phyloP scores from a whole-genome alignment of 2,888 invertebrate species.

The Nomada ferruginata region DNA sequence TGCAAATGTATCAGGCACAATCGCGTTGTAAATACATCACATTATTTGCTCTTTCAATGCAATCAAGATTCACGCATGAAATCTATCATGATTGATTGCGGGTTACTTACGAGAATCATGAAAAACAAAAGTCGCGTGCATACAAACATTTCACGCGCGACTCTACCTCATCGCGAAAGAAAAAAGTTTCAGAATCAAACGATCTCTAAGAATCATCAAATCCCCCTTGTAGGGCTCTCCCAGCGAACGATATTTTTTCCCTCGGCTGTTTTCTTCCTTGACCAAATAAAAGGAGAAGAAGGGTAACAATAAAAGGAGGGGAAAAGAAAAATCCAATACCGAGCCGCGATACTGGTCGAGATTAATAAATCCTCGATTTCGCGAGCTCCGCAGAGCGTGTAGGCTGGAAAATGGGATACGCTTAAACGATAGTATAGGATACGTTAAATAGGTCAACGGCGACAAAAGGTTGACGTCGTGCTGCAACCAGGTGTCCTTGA shows the following conservation, averaged over 20 bases:
- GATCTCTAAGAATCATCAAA: too few relatives aligned
- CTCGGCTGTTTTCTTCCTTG: neutral
- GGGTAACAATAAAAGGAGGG: too few relatives aligned
- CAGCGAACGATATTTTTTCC: too few relatives aligned
- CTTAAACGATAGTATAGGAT: slow-evolving; percentile 14
- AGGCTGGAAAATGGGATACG: slow-evolving; percentile 48
- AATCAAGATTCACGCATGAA: too few relatives aligned
- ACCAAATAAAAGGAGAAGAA: neutral
- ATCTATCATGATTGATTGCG: too few relatives aligned
- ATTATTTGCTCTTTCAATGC: too few relatives aligned
- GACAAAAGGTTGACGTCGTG: slow-evolving; percentile 29
- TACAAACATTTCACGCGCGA: too few relatives aligned
- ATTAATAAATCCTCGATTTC: slow-evolving; percentile 43
- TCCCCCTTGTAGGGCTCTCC: too few relatives aligned
- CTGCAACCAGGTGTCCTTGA: slow-evolving; percentile 49
- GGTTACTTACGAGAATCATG: neutral
- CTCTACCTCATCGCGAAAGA: too few relatives aligned
- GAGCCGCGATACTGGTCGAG: neutral
- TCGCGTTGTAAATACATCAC: too few relatives aligned
- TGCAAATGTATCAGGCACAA: too few relatives aligned
- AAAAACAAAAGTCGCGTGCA: neutral
- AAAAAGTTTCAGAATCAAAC: too few relatives aligned
- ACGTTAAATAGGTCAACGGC: slow-evolving; percentile 52
- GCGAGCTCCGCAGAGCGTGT: slow-evolving; percentile 1
- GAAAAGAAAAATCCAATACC: slow-evolving; percentile 5